A percentile compares a stretch with the other conserved stretches of the same genome.
Evolutionary conservation across 1,140 invertebrate genomes (phyloP).

Genomic region (Nephotettix cincticeps): DNA sequence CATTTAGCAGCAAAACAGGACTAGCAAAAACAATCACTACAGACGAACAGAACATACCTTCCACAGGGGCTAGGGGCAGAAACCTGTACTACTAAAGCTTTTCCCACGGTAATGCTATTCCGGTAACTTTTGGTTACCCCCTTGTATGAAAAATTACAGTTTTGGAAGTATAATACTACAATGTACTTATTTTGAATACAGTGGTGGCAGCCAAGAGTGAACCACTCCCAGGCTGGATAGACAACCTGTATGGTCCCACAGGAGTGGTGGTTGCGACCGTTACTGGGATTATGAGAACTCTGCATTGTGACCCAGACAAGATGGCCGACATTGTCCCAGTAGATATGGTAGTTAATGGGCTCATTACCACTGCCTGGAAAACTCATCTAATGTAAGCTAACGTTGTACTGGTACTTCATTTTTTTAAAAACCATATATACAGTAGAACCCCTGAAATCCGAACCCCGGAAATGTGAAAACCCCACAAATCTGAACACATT

Average conservation of each 20-base stretch:
- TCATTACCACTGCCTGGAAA: slow-evolving; percentile 71
- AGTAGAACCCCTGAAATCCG: no score
- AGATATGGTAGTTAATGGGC: slow-evolving; percentile 80
- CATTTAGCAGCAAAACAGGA: no score
- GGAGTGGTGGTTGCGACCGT: slow-evolving; percentile 58
- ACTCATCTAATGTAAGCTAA: slow-evolving; percentile 39
- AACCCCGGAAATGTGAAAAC: no score
- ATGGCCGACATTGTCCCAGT: slow-evolving; percentile 81
- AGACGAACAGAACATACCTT: no score
- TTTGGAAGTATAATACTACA: not conserved
- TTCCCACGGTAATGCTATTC: no score
- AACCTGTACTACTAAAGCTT: no score
- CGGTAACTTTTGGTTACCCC: not conserved
- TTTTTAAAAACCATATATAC: no score
- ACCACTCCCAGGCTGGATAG: slow-evolving; percentile 73
- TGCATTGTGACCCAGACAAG: slow-evolving; percentile 45
- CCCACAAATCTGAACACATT: no score
- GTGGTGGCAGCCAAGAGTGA: slow-evolving; percentile 81
- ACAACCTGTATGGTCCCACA: slow-evolving; percentile 80
- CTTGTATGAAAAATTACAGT: not conserved
- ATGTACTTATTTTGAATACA: slow-evolving; percentile 43
- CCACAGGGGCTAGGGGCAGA: no score
- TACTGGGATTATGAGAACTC: slow-evolving; percentile 64
- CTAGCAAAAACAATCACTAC: no score
- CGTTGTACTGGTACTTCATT: no score